phyloP scores from a whole-genome alignment of 1,140 invertebrate genomes.

The Coenobita brevimanus region DNA sequence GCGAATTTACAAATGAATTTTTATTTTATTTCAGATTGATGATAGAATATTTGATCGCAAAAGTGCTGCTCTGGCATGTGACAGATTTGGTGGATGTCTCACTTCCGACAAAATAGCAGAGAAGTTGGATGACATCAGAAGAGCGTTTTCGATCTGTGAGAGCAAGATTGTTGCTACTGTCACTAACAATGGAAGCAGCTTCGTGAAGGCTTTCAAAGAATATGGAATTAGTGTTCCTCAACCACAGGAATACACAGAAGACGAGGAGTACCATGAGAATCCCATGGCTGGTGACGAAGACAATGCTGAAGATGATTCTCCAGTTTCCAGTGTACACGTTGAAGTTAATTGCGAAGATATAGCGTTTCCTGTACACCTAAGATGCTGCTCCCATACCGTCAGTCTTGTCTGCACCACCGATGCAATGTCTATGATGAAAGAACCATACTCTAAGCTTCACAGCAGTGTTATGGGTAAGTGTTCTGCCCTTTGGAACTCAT shows the following conservation, averaged over 20 bases:
- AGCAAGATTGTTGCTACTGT: slow-evolving; percentile 45
- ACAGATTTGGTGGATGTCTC: slow-evolving; percentile 24
- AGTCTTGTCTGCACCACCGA: slow-evolving; percentile 46
- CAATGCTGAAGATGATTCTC: slow-evolving; percentile 19
- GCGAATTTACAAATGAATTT: not conserved
- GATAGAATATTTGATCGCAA: slow-evolving; percentile 14
- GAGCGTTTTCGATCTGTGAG: slow-evolving; percentile 1
- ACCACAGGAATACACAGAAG: slow-evolving; percentile 30
- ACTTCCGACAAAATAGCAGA: slow-evolving; percentile 32
- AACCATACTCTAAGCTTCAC: slow-evolving; percentile 32
- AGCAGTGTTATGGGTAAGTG: slow-evolving; percentile 39
- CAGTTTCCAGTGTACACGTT: slow-evolving; percentile 32
- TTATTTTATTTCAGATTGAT: slow-evolving; percentile 38
- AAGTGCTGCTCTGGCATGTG: slow-evolving; percentile 22
- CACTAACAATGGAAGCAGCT: slow-evolving; percentile 41
- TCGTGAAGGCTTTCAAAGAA: slow-evolving; percentile 56
- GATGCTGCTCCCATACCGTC: slow-evolving; percentile 44
- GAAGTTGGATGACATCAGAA: slow-evolving; percentile 31
- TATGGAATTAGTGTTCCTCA: slow-evolving; percentile 44
- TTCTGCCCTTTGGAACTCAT: slow-evolving; percentile 41
- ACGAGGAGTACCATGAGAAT: slow-evolving; percentile 25
- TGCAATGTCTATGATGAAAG: slow-evolving; percentile 28
- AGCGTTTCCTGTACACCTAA: slow-evolving; percentile 23
- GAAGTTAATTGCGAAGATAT: not conserved
- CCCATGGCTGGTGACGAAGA: slow-evolving; percentile 18